Evolutionary conservation across 92 coral and sea anemone species (phyloP).

Genomic region (Actinostola sp.): DNA sequence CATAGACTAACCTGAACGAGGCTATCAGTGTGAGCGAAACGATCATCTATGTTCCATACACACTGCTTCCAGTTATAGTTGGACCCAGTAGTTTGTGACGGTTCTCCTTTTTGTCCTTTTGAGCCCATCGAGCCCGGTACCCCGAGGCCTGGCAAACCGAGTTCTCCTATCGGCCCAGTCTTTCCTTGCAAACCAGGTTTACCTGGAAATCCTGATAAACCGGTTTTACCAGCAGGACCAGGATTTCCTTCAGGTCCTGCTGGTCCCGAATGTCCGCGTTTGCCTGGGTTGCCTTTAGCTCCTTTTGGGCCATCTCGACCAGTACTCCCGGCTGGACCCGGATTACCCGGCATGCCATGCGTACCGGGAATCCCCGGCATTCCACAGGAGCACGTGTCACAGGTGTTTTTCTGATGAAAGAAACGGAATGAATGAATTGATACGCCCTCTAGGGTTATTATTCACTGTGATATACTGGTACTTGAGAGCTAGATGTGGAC

Average conservation of each 20-base stretch:
- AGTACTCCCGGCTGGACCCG: slow-evolving; percentile 18
- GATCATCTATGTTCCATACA: slow-evolving; percentile 33
- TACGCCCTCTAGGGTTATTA: too few species aligned
- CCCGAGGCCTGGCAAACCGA: slow-evolving; percentile 20
- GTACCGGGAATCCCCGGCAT: slow-evolving; percentile 48
- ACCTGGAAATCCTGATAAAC: slow-evolving; percentile 10
- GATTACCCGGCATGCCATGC: slow-evolving; percentile 43
- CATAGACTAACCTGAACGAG: not conserved
- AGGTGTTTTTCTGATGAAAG: slow-evolving; percentile 9
- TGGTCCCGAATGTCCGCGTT: slow-evolving; percentile 21
- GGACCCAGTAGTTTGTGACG: not conserved
- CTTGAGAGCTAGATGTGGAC: too few species aligned
- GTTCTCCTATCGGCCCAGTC: slow-evolving; percentile 26
- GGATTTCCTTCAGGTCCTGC: slow-evolving; percentile 15
- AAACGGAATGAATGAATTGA: not conserved
- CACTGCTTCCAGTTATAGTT: slow-evolving; percentile 32
- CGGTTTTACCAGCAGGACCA: slow-evolving; percentile 21
- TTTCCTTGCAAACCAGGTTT: slow-evolving; percentile 30
- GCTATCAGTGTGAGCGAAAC: slow-evolving; percentile 3
- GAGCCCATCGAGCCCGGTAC: not conserved
- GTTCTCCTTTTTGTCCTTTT: slow-evolving; percentile 4
- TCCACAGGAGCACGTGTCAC: slow-evolving; percentile 28
- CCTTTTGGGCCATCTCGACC: slow-evolving; percentile 32
- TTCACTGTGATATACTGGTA: too few species aligned
- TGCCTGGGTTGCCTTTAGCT: slow-evolving; percentile 24